A percentile compares a stretch with the other conserved stretches of the same genome.
Evolutionary conservation across 2,113 vertebrate genomes (phyloP).

Genomic region (Chaetorhynchus papuensis): DNA sequence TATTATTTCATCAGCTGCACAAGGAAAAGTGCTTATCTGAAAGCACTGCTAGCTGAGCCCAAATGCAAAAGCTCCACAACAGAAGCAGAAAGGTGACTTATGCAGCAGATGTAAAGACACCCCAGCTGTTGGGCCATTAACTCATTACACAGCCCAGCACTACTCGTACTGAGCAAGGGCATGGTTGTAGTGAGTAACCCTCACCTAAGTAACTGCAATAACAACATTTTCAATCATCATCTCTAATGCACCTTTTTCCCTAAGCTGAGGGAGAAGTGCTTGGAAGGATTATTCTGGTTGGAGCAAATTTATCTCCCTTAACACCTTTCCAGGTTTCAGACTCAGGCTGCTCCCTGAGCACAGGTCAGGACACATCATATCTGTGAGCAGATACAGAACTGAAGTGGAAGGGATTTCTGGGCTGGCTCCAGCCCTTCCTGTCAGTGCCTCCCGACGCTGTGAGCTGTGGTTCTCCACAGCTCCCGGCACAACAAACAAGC

Average conservation of each 20-base stretch:
- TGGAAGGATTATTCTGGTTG: background rate
- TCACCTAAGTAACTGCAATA: background rate
- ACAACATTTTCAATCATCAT: background rate
- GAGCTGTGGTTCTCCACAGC: background rate
- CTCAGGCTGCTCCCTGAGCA: background rate
- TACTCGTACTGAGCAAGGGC: background rate
- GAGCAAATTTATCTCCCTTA: background rate
- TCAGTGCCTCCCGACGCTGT: rapidly evolving
- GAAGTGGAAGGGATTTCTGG: background rate
- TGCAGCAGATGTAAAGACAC: background rate
- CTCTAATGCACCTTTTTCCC: background rate
- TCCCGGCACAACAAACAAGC: background rate
- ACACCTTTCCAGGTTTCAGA: background rate
- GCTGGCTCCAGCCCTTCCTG: background rate
- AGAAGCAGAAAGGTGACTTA: background rate
- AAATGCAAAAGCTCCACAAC: background rate
- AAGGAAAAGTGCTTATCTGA: background rate
- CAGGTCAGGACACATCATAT: background rate
- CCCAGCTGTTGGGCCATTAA: background rate
- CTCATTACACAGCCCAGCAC: background rate
- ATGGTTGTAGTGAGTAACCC: background rate
- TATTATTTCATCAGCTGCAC: background rate
- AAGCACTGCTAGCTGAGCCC: background rate
- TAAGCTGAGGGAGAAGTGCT: background rate
- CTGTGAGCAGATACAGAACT: background rate